A percentile compares a stretch with the other conserved stretches of the same genome.
Conservation (phyloP, 1,140 invertebrate species). For the Diorhabda elongata region DNA sequence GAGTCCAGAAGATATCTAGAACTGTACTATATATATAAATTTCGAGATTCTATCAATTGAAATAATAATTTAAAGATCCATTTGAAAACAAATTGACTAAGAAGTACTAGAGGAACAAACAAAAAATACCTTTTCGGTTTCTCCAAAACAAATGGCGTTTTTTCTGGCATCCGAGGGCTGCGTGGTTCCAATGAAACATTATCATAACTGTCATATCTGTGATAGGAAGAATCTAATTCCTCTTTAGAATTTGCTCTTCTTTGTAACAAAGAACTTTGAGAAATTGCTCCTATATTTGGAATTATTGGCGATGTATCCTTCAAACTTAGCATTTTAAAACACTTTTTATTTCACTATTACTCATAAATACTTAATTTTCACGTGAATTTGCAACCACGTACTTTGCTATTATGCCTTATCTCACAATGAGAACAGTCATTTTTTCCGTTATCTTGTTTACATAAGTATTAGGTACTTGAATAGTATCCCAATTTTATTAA, state of each 20-base stretch:
- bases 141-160: not conserved
- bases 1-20: too few species aligned
- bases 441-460: constrained; percentile 14
- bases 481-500: not conserved
- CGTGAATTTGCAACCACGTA: not conserved
- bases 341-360: constrained; percentile 18
- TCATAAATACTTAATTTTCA: constrained; percentile 1
- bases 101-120: not conserved
- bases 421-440: constrained; percentile 15
- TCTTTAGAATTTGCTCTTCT: constrained; percentile 33
- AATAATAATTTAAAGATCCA: too few species aligned
- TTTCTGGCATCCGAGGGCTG: not conserved
- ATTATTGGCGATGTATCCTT: constrained; percentile 36
- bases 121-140: constrained; percentile 19
- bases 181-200: constrained; percentile 24
- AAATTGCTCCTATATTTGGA: constrained; percentile 30
- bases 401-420: not conserved
- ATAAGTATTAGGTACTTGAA: not conserved
- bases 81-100: too few species aligned
- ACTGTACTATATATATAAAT: too few species aligned
- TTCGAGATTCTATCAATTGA: too few species aligned
- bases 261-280: constrained; percentile 33
- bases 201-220: constrained; percentile 31
- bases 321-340: constrained; percentile 15
- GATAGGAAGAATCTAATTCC: constrained; percentile 25